These are phyloP conservation scores for Linyphia triangularis DNA, from an alignment of 2,888 invertebrate genomes.

Conservation along the genomic window DNA sequence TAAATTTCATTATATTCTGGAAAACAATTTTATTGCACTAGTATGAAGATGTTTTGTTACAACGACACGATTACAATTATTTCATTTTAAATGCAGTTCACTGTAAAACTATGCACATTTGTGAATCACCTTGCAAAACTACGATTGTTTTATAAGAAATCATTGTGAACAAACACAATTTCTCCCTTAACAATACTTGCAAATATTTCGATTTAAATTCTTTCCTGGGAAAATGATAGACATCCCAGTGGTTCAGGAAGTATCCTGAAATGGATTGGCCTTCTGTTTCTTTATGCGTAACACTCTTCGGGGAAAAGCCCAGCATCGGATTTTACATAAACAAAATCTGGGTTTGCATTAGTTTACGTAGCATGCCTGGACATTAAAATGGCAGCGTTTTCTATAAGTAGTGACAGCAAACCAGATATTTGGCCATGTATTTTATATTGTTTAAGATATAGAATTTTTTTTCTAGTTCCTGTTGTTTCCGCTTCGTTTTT, in stretches of 20 bases:
- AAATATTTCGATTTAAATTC: constrained; percentile 55
- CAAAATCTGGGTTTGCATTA: not conserved
- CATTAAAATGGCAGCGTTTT: not conserved
- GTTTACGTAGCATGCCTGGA: not conserved
- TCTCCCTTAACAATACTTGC: constrained; percentile 1
- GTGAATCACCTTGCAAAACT: too few relatives aligned
- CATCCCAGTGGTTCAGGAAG: not conserved
- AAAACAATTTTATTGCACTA: too few relatives aligned
- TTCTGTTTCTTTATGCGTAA: not conserved
- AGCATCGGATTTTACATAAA: not conserved
- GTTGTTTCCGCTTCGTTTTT: too few relatives aligned
- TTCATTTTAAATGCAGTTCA: too few relatives aligned
- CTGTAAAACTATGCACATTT: too few relatives aligned
- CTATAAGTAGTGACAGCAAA: not conserved
- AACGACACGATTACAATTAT: too few relatives aligned
- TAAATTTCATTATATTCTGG: too few relatives aligned
- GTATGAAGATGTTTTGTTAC: too few relatives aligned
- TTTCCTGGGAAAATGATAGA: constrained; percentile 35
- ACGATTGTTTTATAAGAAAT: not conserved
- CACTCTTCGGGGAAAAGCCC: not conserved
- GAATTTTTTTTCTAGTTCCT: too few relatives aligned
- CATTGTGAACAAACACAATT: not conserved
- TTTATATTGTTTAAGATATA: too few relatives aligned
- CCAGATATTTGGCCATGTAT: not conserved
- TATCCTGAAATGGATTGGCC: not conserved